phyloP scores from a whole-genome alignment of 2,113 vertebrate species.

The Asarcornis scutulata region DNA sequence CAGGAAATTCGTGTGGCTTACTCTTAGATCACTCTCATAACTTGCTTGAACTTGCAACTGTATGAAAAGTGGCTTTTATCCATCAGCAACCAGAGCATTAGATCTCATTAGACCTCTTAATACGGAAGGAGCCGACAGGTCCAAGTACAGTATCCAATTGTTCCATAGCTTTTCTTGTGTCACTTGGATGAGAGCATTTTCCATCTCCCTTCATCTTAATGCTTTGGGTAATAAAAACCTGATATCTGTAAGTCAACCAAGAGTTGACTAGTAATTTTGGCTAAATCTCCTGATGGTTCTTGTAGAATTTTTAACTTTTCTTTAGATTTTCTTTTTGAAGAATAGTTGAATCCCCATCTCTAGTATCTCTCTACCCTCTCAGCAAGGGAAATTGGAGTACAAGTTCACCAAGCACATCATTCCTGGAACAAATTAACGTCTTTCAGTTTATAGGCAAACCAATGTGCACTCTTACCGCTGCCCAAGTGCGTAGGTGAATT shows the following conservation, averaged over 20 bases:
- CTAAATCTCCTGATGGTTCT: neutral
- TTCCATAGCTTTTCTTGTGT: neutral
- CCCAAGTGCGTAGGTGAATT: neutral
- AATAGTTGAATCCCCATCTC: fast-evolving
- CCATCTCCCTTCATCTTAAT: neutral
- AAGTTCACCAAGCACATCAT: fast-evolving
- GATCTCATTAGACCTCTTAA: slow-evolving; percentile 14
- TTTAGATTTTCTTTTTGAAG: neutral
- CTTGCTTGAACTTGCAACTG: slow-evolving; percentile 8
- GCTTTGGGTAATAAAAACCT: neutral
- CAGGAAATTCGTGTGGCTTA: neutral
- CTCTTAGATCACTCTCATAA: neutral
- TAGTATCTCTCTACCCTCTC: neutral
- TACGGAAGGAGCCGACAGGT: neutral
- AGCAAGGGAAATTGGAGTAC: neutral
- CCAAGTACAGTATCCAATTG: neutral
- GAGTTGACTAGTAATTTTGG: neutral
- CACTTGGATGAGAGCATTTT: neutral
- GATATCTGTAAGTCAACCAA: neutral
- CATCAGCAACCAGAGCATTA: neutral
- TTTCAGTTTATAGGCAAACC: neutral
- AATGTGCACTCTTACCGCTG: neutral
- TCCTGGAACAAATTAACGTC: neutral
- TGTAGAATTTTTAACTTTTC: neutral
- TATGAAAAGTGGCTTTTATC: slow-evolving; percentile 26